Evolutionary conservation across 2,888 invertebrate genomes (phyloP).

Genomic region (Hypena proboscidalis): DNA sequence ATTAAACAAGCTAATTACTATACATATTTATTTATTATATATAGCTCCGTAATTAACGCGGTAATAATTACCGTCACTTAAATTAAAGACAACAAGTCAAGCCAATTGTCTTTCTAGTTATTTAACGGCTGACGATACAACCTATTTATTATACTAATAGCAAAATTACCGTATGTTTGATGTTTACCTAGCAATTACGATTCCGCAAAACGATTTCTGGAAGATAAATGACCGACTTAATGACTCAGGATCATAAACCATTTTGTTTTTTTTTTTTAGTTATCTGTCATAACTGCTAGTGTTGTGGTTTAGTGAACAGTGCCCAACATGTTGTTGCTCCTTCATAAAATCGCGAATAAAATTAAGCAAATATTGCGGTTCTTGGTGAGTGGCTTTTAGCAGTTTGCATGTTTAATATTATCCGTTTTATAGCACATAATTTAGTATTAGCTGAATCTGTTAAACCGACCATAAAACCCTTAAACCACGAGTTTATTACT

Average conservation of each 20-base stretch:
- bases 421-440: neutral
- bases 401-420: conserved; percentile 1
- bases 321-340: conserved; percentile 30
- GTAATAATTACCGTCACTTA: conserved; percentile 8
- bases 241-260: conserved; percentile 30
- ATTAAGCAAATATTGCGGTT: conserved; percentile 30
- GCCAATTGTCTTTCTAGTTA: conserved; percentile 17
- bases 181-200: conserved; percentile 34
- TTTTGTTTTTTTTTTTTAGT: conserved; percentile 15
- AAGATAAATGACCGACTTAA: conserved; percentile 27
- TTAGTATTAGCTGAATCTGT: neutral
- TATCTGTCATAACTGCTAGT: conserved; percentile 23
- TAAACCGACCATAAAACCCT: neutral
- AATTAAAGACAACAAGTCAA: too few species aligned
- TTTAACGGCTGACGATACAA: conserved; percentile 7
- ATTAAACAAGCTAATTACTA: neutral
- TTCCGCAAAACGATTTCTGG: conserved; percentile 21
- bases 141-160: conserved; percentile 11
- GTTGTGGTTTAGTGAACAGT: conserved; percentile 23
- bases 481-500: neutral
- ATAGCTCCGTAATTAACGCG: neutral
- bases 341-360: conserved; percentile 27
- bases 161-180: conserved; percentile 24
- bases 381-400: conserved; percentile 25
- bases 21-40: neutral